Conservation (phyloP, 2,888 invertebrate genomes). For the Monopis laevigella region DNA sequence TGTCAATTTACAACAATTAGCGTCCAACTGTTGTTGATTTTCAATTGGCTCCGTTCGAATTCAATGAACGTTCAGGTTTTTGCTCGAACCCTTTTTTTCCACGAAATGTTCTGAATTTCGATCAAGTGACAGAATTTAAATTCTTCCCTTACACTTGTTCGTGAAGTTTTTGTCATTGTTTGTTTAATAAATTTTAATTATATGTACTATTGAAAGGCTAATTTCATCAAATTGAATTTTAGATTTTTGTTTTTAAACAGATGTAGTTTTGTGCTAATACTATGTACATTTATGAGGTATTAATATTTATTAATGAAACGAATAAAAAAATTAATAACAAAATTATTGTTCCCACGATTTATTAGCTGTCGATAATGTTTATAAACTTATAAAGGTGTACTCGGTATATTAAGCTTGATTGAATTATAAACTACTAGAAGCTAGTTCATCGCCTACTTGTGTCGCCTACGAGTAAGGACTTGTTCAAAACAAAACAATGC, state of each 20-base stretch:
- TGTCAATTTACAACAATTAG: constrained; percentile 1
- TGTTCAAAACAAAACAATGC: too few species aligned
- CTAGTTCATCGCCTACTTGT: too few species aligned
- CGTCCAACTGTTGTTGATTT: background rate
- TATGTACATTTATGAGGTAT: background rate
- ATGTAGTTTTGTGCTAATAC: background rate
- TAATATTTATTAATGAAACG: background rate
- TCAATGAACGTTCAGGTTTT: constrained; percentile 50
- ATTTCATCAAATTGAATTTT: too few species aligned
- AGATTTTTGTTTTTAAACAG: too few species aligned
- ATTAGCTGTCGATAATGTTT: too few species aligned
- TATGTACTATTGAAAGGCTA: too few species aligned
- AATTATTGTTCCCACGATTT: too few species aligned
- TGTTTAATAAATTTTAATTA: constrained; percentile 52
- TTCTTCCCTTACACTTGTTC: constrained; percentile 62
- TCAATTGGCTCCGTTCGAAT: constrained; percentile 37
- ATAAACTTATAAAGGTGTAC: too few species aligned
- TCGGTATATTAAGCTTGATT: too few species aligned
- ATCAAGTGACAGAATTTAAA: constrained; percentile 64
- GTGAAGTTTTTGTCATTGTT: constrained; percentile 36
- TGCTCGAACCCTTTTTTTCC: constrained; percentile 41
- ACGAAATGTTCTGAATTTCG: constrained; percentile 53
- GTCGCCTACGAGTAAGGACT: too few species aligned
- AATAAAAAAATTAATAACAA: too few species aligned
- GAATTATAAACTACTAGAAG: too few species aligned